These are phyloP conservation scores for Nasonovia ribisnigri DNA, from an alignment of 2,888 invertebrate genomes.

Conservation along the genomic window DNA sequence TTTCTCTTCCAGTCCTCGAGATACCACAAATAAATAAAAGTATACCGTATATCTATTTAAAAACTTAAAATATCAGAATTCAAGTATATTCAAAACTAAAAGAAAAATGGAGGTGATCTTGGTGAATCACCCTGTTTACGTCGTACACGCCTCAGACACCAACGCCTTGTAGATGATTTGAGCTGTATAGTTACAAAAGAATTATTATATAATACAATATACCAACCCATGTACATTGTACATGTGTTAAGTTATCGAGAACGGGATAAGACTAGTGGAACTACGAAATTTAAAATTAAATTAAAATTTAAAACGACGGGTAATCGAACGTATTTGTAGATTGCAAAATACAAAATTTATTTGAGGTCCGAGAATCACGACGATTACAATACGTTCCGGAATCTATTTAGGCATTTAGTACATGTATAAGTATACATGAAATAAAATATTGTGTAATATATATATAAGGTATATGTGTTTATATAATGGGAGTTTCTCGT, in stretches of 20 bases:
- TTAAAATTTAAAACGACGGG: neutral
- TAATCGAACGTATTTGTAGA: neutral
- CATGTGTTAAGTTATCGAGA: neutral
- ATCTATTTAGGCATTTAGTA: neutral
- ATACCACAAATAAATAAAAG: too few relatives aligned
- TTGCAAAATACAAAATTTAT: neutral
- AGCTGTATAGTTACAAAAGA: too few relatives aligned
- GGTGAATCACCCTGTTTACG: too few relatives aligned
- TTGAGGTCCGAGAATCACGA: neutral
- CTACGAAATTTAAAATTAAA: neutral
- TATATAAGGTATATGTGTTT: neutral
- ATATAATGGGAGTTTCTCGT: neutral
- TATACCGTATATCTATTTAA: too few relatives aligned
- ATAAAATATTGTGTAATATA: neutral
- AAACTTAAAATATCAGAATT: too few relatives aligned
- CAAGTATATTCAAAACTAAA: too few relatives aligned
- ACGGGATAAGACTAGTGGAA: neutral
- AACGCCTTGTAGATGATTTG: too few relatives aligned
- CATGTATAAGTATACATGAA: neutral
- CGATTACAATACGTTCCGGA: neutral
- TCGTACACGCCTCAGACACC: too few relatives aligned
- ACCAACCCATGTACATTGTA: too few relatives aligned
- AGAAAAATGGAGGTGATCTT: too few relatives aligned
- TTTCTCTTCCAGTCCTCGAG: too few relatives aligned
- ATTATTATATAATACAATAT: too few relatives aligned